Evolutionary conservation across 2,113 vertebrate genomes (phyloP).

Genomic region (Psittacara wagleri): DNA sequence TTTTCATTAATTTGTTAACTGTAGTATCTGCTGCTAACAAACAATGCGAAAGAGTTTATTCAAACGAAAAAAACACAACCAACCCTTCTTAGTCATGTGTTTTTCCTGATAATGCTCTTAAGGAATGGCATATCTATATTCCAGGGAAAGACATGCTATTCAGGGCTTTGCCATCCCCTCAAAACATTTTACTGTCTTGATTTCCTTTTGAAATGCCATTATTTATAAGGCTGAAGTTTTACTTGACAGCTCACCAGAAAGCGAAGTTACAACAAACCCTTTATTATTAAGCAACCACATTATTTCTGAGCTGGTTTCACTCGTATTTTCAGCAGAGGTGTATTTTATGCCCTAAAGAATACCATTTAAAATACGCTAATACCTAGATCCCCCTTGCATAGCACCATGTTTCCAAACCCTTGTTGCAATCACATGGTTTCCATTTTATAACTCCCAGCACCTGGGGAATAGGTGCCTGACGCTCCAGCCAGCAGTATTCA

Average conservation of each 20-base stretch:
- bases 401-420: background rate
- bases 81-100: background rate
- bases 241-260: background rate
- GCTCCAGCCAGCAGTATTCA: background rate
- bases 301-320: conserved; percentile 3
- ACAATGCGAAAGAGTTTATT: conserved; percentile 23
- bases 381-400: background rate
- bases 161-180: conserved; percentile 2
- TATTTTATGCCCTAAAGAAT: background rate
- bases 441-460: conserved; percentile 8
- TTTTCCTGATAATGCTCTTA: background rate
- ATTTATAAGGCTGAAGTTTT: conserved; percentile 42
- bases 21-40: conserved; percentile 76
- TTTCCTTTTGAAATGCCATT: conserved; percentile 44
- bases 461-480: background rate
- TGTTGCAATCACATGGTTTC: background rate
- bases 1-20: conserved; percentile 88
- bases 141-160: background rate
- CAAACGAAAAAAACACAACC: background rate
- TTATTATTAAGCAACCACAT: background rate
- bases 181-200: conserved; percentile 16
- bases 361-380: background rate
- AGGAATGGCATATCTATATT: background rate
- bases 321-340: background rate
- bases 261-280: background rate